Evolutionary conservation across 2,113 vertebrate genomes (phyloP).

Genomic region (Galbula dea): DNA sequence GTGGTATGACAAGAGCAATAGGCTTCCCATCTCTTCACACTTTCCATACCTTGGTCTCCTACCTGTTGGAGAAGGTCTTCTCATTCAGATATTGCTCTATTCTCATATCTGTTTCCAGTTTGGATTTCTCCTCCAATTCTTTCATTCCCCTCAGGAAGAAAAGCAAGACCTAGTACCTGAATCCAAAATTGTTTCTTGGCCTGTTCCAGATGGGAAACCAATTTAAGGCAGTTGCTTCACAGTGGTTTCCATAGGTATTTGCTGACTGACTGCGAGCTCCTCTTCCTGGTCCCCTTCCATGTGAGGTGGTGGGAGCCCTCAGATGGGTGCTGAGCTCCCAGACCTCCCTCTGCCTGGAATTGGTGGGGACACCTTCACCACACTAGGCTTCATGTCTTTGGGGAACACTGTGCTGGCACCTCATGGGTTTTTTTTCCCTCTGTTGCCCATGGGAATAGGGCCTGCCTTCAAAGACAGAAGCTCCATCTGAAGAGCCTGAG

Average conservation of each 20-base stretch:
- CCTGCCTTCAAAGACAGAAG: background rate
- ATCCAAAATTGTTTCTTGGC: background rate
- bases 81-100: rapidly evolving
- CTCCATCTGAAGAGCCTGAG: background rate
- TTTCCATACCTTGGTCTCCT: background rate
- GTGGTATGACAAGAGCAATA: background rate
- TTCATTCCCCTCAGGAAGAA: background rate
- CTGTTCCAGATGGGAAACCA: background rate
- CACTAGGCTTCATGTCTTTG: background rate
- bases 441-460: background rate
- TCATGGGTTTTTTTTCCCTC: background rate
- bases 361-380: background rate
- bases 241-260: background rate
- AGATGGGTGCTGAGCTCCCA: background rate
- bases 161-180: background rate
- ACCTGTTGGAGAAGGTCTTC: background rate
- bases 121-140: background rate
- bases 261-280: background rate
- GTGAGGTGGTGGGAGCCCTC: background rate
- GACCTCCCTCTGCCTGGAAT: background rate
- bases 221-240: background rate
- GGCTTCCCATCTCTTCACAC: background rate
- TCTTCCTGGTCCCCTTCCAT: background rate
- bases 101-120: background rate
- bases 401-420: background rate